These are phyloP conservation scores for fruit fly (Drosophila melanogaster) DNA, from an alignment of 1,140 invertebrate genomes.

Conservation along the genomic window Release_6_plus_ISO1_MT NT_033779.5:10940501-10941000, in stretches of 20 bases:
- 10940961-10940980: constrained; percentile 69
- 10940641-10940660: too few species aligned
- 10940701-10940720: constrained; percentile 42
- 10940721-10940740: constrained; percentile 75
- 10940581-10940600: too few species aligned
- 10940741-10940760: constrained; percentile 68
- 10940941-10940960: neutral
- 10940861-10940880: constrained; percentile 42
- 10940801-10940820: constrained; percentile 46
- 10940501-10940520: neutral
- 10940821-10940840: constrained; percentile 55
- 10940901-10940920: constrained; percentile 72
- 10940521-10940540: neutral
- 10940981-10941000: constrained; percentile 33
- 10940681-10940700: constrained; percentile 13
- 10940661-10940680: neutral
- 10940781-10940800: constrained; percentile 11
- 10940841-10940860: constrained; percentile 57
- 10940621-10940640: neutral
- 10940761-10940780: constrained; percentile 27
- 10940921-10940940: constrained; percentile 15
- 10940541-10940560: too few species aligned
- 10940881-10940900: constrained; percentile 71
- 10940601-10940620: neutral
- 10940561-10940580: too few species aligned